phyloP scores from a whole-genome alignment of 2,797 vertebrate genomes.

The Betta splendens region DNA sequence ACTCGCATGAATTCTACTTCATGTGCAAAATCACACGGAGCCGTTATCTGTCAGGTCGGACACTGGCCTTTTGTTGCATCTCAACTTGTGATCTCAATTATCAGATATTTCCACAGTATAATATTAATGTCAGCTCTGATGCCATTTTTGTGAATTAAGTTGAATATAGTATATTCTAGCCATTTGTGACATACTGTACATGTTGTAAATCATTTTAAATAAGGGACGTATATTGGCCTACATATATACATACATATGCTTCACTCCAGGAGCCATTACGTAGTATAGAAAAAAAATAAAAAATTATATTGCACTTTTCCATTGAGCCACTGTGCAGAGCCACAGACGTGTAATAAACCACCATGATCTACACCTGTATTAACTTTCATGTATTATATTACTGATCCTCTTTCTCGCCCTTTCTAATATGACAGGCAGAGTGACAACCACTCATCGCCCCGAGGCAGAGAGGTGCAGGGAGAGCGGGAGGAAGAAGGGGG shows the following conservation, averaged over 20 bases:
- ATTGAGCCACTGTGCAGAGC: conserved; percentile 14
- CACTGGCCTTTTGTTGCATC: conserved; percentile 1
- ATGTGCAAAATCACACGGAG: conserved; percentile 1
- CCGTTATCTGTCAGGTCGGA: conserved; percentile 7
- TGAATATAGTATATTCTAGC: too few species aligned
- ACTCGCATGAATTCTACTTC: conserved; percentile 20
- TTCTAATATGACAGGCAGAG: conserved; percentile 47
- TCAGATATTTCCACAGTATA: neutral
- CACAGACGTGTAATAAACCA: conserved; percentile 61
- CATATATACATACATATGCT: too few species aligned
- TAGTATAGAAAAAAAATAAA: conserved; percentile 4
- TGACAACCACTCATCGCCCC: conserved; percentile 44
- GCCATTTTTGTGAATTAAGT: too few species aligned
- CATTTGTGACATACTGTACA: too few species aligned
- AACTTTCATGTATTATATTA: conserved; percentile 59
- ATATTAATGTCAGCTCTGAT: neutral
- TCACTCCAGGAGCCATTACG: too few species aligned
- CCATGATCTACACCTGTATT: conserved; percentile 52
- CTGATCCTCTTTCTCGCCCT: conserved; percentile 44
- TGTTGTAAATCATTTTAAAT: too few species aligned
- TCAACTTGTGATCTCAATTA: conserved; percentile 6
- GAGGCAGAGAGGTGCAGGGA: conserved; percentile 16
- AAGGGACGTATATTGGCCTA: too few species aligned
- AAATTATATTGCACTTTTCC: conserved; percentile 9
- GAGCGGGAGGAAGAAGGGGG: neutral